A percentile compares a stretch with the other conserved stretches of the same genome.
Evolutionary conservation across 2,113 vertebrate species (phyloP).

Genomic region (Parus major): DNA sequence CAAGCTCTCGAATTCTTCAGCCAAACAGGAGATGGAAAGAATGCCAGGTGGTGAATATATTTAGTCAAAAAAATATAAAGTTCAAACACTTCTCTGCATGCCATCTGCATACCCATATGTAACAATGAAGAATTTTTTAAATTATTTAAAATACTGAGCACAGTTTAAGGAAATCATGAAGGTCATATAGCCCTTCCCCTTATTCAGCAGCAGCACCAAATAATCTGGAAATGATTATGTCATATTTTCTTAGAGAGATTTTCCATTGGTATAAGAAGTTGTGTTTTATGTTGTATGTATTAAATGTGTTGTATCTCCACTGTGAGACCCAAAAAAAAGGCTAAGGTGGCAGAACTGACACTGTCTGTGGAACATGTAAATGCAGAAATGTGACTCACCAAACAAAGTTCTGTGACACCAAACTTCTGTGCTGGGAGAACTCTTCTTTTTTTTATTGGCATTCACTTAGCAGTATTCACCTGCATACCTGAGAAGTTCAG

Average conservation of each 20-base stretch:
- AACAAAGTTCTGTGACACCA: neutral
- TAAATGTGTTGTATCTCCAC: neutral
- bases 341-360: neutral
- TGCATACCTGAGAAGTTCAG: neutral
- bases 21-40: neutral
- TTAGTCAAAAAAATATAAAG: neutral
- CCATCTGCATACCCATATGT: accelerated
- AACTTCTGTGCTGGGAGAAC: neutral
- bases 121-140: neutral
- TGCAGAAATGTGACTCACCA: neutral
- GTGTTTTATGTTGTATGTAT: accelerated
- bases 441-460: neutral
- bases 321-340: neutral
- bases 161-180: neutral
- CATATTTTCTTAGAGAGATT: neutral
- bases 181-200: neutral
- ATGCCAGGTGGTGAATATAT: neutral
- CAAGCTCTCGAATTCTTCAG: neutral
- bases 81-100: neutral
- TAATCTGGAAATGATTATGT: neutral
- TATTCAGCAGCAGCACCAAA: neutral
- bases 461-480: neutral
- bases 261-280: neutral
- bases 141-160: neutral
- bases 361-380: neutral